These are phyloP conservation scores for Pocillopora verrucosa DNA, from an alignment of 64 coral and sea anemone species.

Conservation along the genomic window DNA sequence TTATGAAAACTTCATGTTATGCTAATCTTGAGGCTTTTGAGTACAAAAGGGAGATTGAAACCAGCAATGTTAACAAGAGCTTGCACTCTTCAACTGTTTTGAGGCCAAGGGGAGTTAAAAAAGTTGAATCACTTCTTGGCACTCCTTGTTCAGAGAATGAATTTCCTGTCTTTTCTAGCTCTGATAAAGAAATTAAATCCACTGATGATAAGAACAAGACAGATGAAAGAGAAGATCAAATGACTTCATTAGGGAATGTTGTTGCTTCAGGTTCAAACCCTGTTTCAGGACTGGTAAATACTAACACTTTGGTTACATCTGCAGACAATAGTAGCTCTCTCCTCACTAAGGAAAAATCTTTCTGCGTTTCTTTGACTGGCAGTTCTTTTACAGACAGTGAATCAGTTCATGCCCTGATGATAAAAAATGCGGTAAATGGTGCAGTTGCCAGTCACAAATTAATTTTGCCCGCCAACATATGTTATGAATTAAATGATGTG, in stretches of 20 bases:
- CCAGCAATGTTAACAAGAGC: slow-evolving; percentile 70
- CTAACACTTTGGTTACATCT: not conserved
- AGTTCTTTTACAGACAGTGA: not conserved
- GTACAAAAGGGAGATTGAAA: slow-evolving; percentile 58
- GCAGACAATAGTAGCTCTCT: not conserved
- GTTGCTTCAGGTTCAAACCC: not conserved
- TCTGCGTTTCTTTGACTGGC: not conserved
- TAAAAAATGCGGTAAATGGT: not conserved
- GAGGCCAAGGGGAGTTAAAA: slow-evolving; percentile 18
- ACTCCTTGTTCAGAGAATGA: not conserved
- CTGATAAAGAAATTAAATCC: not conserved
- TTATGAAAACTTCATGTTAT: not conserved
- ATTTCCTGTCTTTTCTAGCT: not conserved
- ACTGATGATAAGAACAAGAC: not conserved
- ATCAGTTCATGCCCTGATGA: not conserved
- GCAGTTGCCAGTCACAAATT: not conserved
- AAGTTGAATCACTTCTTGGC: not conserved
- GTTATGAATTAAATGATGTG: not conserved
- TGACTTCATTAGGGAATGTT: not conserved
- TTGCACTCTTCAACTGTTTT: slow-evolving; percentile 79
- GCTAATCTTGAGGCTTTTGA: slow-evolving; percentile 23
- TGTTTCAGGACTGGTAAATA: not conserved
- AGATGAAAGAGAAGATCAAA: not conserved
- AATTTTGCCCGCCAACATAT: too few relatives aligned
- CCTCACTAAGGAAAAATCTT: not conserved